These are phyloP conservation scores for Pelobates fuscus DNA, from an alignment of 2,113 vertebrate genomes.

Conservation along the genomic window DNA sequence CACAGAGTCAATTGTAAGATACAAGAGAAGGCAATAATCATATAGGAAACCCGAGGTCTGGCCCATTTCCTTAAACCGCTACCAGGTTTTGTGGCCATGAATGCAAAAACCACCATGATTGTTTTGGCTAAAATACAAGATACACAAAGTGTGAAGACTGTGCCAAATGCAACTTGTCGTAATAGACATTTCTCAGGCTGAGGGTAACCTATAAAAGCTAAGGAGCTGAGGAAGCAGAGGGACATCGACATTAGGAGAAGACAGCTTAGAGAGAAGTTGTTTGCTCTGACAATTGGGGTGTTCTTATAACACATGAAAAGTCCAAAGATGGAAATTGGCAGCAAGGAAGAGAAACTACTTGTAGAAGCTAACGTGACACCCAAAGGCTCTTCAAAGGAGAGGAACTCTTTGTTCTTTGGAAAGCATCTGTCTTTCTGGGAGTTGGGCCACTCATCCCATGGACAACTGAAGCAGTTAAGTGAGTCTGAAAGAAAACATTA, in stretches of 20 bases:
- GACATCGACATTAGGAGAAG: constrained; percentile 34
- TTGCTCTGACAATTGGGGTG: constrained; percentile 50
- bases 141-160: constrained; percentile 60
- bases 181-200: constrained; percentile 24
- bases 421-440: constrained; percentile 47
- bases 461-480: constrained; percentile 53
- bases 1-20: no score
- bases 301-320: constrained; percentile 54
- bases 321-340: constrained; percentile 46
- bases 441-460: constrained; percentile 56
- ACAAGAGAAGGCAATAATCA: no score
- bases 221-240: constrained; percentile 52
- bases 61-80: no score
- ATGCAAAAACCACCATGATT: constrained; percentile 32
- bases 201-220: constrained; percentile 32
- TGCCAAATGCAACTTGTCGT: constrained; percentile 55
- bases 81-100: constrained; percentile 45
- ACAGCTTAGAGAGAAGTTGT: constrained; percentile 53
- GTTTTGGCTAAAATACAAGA: constrained; percentile 62
- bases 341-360: constrained; percentile 49
- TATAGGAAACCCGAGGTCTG: not conserved
- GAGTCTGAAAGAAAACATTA: constrained; percentile 52
- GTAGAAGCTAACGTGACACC: constrained; percentile 38
- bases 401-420: constrained; percentile 56
- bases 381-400: constrained; percentile 57